Evolutionary conservation across 2,113 vertebrate genomes (phyloP), one percentile per base, ranked within the genome.

Genomic region (Dicerorhinus sumatrensis): DNA sequence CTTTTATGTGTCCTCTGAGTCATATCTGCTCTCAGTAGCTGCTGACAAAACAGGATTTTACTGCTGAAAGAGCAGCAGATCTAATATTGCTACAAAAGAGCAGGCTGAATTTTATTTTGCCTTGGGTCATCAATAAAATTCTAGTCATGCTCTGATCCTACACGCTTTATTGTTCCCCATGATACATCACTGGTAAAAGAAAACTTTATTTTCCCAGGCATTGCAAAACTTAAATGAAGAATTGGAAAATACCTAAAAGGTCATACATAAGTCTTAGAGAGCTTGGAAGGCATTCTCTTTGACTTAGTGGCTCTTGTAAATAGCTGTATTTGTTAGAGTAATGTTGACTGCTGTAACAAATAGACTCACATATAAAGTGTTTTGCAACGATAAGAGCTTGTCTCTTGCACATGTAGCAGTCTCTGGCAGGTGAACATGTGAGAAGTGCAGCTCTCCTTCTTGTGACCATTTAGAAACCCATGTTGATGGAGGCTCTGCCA

Each of bases 41-140:
- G 96, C 95, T 98, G 97, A 98, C 94, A 97, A 96, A 98, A 98
- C 27, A 77, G 90, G 86, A 90, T 97, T 97, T 97, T 97, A 98
- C 85, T 98, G 96, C 91, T 96, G 92, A 97, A 97, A 97, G 92
- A 96, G 91, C 92, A 97, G 82, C 91, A 95, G 82, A 96, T 48
- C 81, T 98, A 85, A 75, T 94, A 95, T 89, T 95, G 21, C 1
- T 20, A 72, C 77, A 82, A 90, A 97, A 98, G 70, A 97, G 93
- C 27, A 95, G 70, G 85, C 95, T 39, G 95, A 20, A 21, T 56
- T 95, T 84, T 96, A 77, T 94, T 97, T 98, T 97, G 97, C 88
- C 85, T 97, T 93, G 92, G 98, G 85, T 65, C 13, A 62, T 97
- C 94, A 96, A 93, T 97, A 92, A 76, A 97, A 85, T 86, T 96